Evolutionary conservation across 2,797 vertebrate genomes (phyloP).

Genomic region (Tachyglossus aculeatus): DNA sequence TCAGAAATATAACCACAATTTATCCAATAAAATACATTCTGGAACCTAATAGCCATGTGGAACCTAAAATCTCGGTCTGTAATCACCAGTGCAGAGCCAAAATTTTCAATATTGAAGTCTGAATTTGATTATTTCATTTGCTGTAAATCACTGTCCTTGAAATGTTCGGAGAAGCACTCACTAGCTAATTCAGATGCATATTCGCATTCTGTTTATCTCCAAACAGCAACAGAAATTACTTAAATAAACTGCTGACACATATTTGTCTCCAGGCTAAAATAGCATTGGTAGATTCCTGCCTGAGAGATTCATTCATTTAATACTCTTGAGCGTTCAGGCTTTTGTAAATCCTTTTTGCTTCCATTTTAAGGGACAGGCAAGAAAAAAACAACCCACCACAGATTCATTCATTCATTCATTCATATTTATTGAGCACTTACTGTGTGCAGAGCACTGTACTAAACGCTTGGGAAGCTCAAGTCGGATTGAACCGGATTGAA

Average conservation of each 20-base stretch:
- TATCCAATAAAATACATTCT: too few species aligned
- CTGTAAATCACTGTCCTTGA: not conserved
- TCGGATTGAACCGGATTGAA: too few species aligned
- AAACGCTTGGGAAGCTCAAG: too few species aligned
- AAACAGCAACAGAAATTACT: not conserved
- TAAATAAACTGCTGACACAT: not conserved
- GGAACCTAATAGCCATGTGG: not conserved
- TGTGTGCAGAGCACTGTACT: too few species aligned
- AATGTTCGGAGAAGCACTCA: not conserved
- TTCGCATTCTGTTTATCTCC: not conserved
- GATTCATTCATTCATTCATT: too few species aligned
- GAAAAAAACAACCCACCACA: too few species aligned
- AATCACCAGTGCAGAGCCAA: not conserved
- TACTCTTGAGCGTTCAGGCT: not conserved
- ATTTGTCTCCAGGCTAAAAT: not conserved
- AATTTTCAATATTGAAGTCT: not conserved
- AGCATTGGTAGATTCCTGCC: not conserved
- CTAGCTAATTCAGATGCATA: not conserved
- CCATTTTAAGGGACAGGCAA: not conserved
- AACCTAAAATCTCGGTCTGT: not conserved
- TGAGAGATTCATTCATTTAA: not conserved
- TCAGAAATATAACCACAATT: too few species aligned
- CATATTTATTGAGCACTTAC: too few species aligned
- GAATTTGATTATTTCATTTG: fast-evolving
- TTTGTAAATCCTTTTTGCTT: not conserved